Evolutionary conservation across 2,797 vertebrate genomes (phyloP), one percentile per base, ranked within the genome.

Genomic region (Moxostoma hubbsi): DNA sequence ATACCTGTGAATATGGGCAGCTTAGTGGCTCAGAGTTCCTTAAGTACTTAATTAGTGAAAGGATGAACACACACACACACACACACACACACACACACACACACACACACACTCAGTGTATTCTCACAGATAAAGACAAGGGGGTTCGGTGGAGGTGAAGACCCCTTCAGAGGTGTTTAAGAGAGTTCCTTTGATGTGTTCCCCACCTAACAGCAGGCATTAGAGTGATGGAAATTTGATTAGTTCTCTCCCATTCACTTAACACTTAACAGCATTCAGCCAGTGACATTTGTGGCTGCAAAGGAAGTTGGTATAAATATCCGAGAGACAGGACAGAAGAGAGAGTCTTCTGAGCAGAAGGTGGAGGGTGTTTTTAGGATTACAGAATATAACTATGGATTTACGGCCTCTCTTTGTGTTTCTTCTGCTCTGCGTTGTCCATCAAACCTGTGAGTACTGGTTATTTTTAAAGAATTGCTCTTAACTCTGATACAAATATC

Each of bases 1-100:
- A 92, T 90, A 84, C 88, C 93, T 94, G 92, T 89, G 90, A 90
- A 85, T 88, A 87, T 91, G 83, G 18, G 81, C 77, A 81, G 75
- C 90, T 94, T 90, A 92, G 89, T 87, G 90, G 85, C 88, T 88
- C 86, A 55, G 18, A 87, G 86, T 88, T 89, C 88, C 84, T 92
- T 90, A 93, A 92, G 87, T 88, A 81, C 89, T 92, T 93, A 88
- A 93, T 94, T 92, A 92, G 86, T 85, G 86, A n/a, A n/a, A n/a
- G n/a, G n/a, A n/a, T n/a, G n/a, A n/a, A n/a, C n/a, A n/a, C n/a
- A n/a, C n/a, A n/a, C n/a, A n/a, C n/a, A n/a, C n/a, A n/a, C n/a
- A n/a, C n/a, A n/a, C n/a, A n/a, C n/a, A n/a, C n/a, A n/a, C n/a
- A n/a, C n/a, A n/a, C n/a, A n/a, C n/a, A n/a, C n/a, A n/a, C n/a